These are phyloP conservation scores for Philopedon plagiatum DNA, from an alignment of 2,888 invertebrate species.

Conservation along the genomic window DNA sequence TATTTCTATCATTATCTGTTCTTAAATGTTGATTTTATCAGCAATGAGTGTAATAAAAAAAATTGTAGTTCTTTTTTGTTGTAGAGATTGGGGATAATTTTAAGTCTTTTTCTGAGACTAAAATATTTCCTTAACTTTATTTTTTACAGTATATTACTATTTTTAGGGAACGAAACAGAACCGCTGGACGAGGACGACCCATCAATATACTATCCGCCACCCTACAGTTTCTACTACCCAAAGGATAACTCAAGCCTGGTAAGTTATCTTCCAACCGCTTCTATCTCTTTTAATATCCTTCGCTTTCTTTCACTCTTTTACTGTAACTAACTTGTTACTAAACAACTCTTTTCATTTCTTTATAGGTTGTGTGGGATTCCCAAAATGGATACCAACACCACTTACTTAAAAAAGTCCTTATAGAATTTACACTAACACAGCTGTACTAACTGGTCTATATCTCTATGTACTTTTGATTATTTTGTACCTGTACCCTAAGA, in stretches of 20 bases:
- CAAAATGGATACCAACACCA: constrained; percentile 11
- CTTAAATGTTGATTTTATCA: too few species aligned
- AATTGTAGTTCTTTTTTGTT: too few species aligned
- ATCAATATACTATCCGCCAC: constrained; percentile 91
- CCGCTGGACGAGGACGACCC: constrained; percentile 92
- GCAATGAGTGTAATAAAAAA: too few species aligned
- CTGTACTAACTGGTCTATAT: constrained; percentile 11
- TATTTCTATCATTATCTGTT: too few species aligned
- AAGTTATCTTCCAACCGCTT: constrained; percentile 13
- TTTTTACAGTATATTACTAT: neutral
- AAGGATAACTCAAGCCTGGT: constrained; percentile 78
- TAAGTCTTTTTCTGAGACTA: too few species aligned
- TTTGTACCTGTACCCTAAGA: neutral
- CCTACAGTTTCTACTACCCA: constrained; percentile 87
- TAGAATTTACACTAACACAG: constrained; percentile 31
- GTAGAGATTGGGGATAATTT: too few species aligned
- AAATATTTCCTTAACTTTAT: neutral
- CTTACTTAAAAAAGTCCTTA: constrained; percentile 1
- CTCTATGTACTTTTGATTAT: neutral
- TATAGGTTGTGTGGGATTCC: constrained; percentile 27
- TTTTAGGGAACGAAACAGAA: constrained; percentile 57
- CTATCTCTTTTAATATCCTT: neutral
- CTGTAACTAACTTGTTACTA: constrained; percentile 17
- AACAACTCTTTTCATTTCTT: constrained; percentile 28
- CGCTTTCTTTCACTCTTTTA: constrained; percentile 1